Evolutionary conservation across 2,888 invertebrate species (phyloP), one percentile per base, ranked within the genome.

Genomic region (Drosophila ezoana): DNA sequence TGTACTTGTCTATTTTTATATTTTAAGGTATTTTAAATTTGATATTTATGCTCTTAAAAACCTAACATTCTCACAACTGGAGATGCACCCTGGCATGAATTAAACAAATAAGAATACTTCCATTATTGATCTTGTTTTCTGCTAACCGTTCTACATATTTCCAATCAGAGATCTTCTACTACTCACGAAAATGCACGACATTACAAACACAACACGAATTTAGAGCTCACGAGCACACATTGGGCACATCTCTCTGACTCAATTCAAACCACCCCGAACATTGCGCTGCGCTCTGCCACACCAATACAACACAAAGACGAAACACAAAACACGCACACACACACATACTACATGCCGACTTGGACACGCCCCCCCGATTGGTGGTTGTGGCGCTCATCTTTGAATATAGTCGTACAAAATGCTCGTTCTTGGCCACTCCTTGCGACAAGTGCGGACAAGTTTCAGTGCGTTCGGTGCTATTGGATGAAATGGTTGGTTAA

Each of bases 391-490:
- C 75, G 73, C 78, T 76, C 75, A 76, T 76, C 75, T 76, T 76
- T 51, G 68, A 63, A 64, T 33, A 45, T 32, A 70, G 43, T 63
- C 62, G 69, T 9, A 43, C 35, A 62, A 35, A 18, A 58, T 62
- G 72, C 74, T 62, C 67, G 54, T 67, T 62, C 64, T 76, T 81
- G 79, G 88, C 91, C 90, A 90, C 91, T 86, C 91, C 90, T 89
- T 76, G 76, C 75, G 68, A 79, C 76, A 77, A 81, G 77, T 79
- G 74, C 74, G 73, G 66, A 76, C 67, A 79, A 72, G 74, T 71
- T 90, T 91, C 77, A 92, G 92, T 92, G 88, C 90, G 89, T 87
- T 90, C 87, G 88, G 91, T 90, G 91, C 90, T 90, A 92, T 91
- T 92, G 92, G 90, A 91, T 88, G 89, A 90, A 87, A 82, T 86